Evolutionary conservation across 2,113 vertebrate species (phyloP).

Genomic region (Cynocephalus volans): DNA sequence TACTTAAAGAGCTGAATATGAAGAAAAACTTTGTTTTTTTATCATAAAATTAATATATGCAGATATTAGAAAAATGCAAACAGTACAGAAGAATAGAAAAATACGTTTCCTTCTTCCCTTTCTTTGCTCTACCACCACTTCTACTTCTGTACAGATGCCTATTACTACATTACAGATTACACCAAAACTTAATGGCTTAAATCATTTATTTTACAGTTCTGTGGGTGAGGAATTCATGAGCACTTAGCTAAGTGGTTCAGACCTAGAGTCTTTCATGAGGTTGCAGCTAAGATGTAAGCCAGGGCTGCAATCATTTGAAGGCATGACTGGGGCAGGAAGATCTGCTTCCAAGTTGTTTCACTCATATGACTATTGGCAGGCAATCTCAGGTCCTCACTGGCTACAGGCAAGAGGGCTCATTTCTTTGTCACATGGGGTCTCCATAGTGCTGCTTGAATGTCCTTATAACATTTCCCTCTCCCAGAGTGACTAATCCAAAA

Average conservation of each 20-base stretch:
- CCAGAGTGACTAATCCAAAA: neutral
- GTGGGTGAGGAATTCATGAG: neutral
- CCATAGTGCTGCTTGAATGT: neutral
- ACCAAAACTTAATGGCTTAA: no score
- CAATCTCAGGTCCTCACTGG: neutral
- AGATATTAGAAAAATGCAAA: neutral
- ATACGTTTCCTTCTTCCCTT: neutral
- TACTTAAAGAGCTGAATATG: neutral
- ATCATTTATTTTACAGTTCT: neutral
- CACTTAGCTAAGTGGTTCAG: neutral
- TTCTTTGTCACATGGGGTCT: no score
- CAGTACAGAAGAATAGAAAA: neutral
- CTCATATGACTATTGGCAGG: neutral
- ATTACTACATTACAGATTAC: no score
- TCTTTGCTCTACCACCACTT: neutral
- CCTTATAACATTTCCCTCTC: neutral
- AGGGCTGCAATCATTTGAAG: neutral
- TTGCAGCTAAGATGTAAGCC: no score
- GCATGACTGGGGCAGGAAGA: neutral
- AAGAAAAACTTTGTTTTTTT: neutral
- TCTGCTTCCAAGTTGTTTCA: neutral
- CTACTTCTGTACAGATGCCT: neutral
- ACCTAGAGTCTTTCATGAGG: no score
- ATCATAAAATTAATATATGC: neutral
- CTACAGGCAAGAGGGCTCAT: no score